Base-by-base conservation (phyloP, 2,113 vertebrate species). In the Hucho hucho region DNA sequence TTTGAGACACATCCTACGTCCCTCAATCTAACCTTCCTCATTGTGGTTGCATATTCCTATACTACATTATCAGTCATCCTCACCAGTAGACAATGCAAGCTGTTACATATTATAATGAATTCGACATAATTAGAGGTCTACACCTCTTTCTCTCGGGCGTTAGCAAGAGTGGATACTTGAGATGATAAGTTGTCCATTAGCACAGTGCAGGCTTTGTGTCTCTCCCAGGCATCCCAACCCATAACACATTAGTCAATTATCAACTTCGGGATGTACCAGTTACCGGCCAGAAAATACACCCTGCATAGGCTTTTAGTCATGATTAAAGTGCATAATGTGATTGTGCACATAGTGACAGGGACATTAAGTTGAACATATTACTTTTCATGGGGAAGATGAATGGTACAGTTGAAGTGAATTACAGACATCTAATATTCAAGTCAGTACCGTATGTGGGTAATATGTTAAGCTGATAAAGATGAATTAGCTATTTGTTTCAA, bases 401-500 rank as follows among this genome's bases (percentile, higher is more conserved):
- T 61, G 58, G 58, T 22, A 16, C 6, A 9, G 58, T 3, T 16
- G 4, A 61, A 47, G 70, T 72, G 29, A n/a, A 53, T 28, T 25
- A 13, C 1, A n/a, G 4, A 26, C 28, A 12, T 72, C 6, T 11
- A 43, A 43, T 61, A 20, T 46, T 66, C 25, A 58, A n/a, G 4
- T 46, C 47, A 16, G n/a, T 59, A 46, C 47, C 4, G 47, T 13
- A 14, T 49, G 47, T 49, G 47, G 47, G 37, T 14, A 49, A 49
- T 49, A 46, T 46, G 28, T 46, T 28, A 64, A 68, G 78, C 46
- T 49, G 46, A 73, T 83, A 49, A 25, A 75, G 26, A 72, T 16
- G 26, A 81, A 86, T 3, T 18, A 22, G 70, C 69, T 69, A 59
- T 81, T 81, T 79, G 65, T 73, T 74, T 46, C 79, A 72, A 16